phyloP scores from a whole-genome alignment of 2,888 invertebrate genomes.

The Drosophila quinaria region DNA sequence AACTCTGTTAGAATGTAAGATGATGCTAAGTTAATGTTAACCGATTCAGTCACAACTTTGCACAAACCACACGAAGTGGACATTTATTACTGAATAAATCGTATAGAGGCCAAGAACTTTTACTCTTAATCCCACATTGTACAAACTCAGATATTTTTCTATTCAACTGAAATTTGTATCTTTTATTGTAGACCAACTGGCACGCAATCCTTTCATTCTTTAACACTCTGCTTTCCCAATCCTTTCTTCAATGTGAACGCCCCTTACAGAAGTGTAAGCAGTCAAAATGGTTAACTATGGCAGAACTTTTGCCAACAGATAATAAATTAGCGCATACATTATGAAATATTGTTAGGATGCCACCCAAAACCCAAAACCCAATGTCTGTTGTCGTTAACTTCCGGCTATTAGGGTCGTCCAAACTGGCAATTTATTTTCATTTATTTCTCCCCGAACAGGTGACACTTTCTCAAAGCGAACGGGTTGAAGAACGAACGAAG shows the following conservation, averaged over 20 bases:
- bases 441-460: conserved; percentile 51
- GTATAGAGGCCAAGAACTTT: too few species aligned
- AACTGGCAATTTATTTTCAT: conserved; percentile 64
- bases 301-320: conserved; percentile 80
- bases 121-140: neutral
- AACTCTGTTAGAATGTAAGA: too few species aligned
- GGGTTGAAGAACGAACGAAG: conserved; percentile 49
- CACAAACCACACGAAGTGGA: too few species aligned
- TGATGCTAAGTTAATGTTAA: too few species aligned
- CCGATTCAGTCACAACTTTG: too few species aligned
- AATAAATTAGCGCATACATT: conserved; percentile 82
- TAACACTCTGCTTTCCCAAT: too few species aligned
- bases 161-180: neutral
- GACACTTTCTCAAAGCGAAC: conserved; percentile 76
- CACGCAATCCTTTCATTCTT: conserved; percentile 48
- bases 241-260: too few species aligned
- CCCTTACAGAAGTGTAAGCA: conserved; percentile 2
- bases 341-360: conserved; percentile 76
- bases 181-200: conserved; percentile 14
- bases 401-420: conserved; percentile 50
- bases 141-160: neutral
- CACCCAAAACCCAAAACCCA: conserved; percentile 16
- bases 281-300: conserved; percentile 69
- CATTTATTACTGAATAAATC: too few species aligned
- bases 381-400: conserved; percentile 38